These are phyloP conservation scores for Emydura subglobosa DNA, from an alignment of 2,113 vertebrate species.

Conservation along the genomic window DNA sequence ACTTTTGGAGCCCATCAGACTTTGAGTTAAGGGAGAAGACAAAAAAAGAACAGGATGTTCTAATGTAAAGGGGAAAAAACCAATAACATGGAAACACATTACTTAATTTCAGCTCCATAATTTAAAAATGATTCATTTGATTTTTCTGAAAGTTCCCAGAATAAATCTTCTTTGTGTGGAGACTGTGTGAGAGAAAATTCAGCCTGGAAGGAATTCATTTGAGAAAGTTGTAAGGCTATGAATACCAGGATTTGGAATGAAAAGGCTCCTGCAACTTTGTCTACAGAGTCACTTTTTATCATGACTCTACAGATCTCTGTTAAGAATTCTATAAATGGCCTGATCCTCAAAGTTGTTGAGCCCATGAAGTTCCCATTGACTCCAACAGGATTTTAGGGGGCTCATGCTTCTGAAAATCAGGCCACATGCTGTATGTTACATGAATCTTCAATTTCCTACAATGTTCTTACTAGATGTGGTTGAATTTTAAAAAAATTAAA, in stretches of 20 bases:
- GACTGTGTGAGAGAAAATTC: background rate
- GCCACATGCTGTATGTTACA: background rate
- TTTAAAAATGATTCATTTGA: constrained; percentile 52
- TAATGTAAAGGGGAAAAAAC: constrained; percentile 52
- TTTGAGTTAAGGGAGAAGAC: constrained; percentile 59
- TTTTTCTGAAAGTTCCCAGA: constrained; percentile 13
- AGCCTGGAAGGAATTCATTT: background rate
- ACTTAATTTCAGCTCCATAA: constrained; percentile 53
- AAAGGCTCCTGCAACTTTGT: background rate
- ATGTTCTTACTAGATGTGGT: background rate
- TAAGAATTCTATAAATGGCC: background rate
- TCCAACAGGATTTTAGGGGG: background rate
- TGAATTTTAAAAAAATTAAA: background rate
- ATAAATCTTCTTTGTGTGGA: constrained; percentile 2
- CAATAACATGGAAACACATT: constrained; percentile 36
- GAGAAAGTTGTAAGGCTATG: constrained; percentile 27
- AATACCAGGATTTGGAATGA: constrained; percentile 16
- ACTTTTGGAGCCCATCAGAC: constrained; percentile 73
- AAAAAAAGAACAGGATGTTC: constrained; percentile 19
- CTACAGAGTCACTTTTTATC: background rate
- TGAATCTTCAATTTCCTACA: background rate
- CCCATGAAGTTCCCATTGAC: background rate
- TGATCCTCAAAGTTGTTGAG: background rate
- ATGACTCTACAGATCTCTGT: background rate
- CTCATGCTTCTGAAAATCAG: background rate